Conservation (phyloP, 1,140 invertebrate species). For the Diabrotica undecimpunctata region DNA sequence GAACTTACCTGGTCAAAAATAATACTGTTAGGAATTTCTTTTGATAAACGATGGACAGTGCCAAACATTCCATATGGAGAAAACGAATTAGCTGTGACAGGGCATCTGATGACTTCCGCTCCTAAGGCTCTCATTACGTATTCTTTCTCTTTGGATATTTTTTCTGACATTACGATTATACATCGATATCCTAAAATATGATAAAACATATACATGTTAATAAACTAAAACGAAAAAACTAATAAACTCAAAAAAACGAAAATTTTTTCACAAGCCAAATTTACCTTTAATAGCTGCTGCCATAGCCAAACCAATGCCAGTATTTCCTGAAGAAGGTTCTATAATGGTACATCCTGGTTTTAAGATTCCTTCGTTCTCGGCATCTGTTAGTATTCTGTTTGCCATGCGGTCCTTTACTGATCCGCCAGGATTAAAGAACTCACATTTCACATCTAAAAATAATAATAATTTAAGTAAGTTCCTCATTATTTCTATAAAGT, state of each 20-base stretch:
- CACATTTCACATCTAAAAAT: slow-evolving; percentile 90
- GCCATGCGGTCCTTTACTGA: slow-evolving; percentile 97
- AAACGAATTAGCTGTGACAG: slow-evolving; percentile 85
- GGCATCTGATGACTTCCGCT: slow-evolving; percentile 93
- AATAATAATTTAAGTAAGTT: too few relatives aligned
- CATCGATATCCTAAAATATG: slow-evolving; percentile 74
- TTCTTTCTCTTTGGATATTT: slow-evolving; percentile 98
- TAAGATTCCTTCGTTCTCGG: slow-evolving; percentile 80
- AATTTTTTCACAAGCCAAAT: too few relatives aligned
- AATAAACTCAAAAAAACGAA: too few relatives aligned
- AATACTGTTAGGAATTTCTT: slow-evolving; percentile 87
- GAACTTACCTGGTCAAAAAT: slow-evolving; percentile 85
- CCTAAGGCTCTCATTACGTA: slow-evolving; percentile 81
- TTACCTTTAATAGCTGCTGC: slow-evolving; percentile 85
- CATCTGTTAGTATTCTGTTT: slow-evolving; percentile 91
- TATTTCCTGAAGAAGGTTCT: slow-evolving; percentile 95
- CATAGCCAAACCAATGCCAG: slow-evolving; percentile 93
- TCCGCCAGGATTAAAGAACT: slow-evolving; percentile 96
- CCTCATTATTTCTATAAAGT: too few relatives aligned
- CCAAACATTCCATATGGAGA: slow-evolving; percentile 88
- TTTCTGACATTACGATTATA: slow-evolving; percentile 98
- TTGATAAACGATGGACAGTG: slow-evolving; percentile 79
- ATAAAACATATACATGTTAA: too few relatives aligned
- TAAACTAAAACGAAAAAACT: too few relatives aligned
- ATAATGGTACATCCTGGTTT: slow-evolving; percentile 90